Conservation (phyloP, 2,888 invertebrate genomes). For the Amiota minor region DNA sequence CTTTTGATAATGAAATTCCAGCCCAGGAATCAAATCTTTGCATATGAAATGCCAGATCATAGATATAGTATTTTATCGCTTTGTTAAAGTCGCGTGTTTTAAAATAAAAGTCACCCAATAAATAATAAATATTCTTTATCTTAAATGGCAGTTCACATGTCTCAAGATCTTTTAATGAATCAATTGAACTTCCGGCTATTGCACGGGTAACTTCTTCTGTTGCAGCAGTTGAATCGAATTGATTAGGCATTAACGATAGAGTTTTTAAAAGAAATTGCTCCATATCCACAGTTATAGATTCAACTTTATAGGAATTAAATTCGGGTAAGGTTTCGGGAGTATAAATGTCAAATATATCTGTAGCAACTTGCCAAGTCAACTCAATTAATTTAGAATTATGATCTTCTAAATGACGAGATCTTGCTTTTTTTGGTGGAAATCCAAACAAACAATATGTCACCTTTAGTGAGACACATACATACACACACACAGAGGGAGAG, state of each 20-base stretch:
- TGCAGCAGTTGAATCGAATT: constrained; percentile 79
- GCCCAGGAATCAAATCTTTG: constrained; percentile 94
- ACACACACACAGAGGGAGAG: too few relatives aligned
- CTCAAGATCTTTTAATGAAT: constrained; percentile 76
- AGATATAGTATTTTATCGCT: constrained; percentile 86
- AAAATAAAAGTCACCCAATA: constrained; percentile 94
- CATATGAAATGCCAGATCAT: constrained; percentile 87
- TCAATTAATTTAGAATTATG: constrained; percentile 83
- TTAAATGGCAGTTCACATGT: constrained; percentile 76
- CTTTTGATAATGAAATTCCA: constrained; percentile 87
- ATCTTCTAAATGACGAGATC: constrained; percentile 72
- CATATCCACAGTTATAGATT: constrained; percentile 87
- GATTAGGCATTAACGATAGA: constrained; percentile 79
- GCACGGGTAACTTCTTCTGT: constrained; percentile 79
- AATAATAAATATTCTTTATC: constrained; percentile 86
- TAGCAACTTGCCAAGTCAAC: constrained; percentile 83
- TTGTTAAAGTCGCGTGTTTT: constrained; percentile 85
- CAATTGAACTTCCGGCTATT: constrained; percentile 78
- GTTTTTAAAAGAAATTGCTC: constrained; percentile 83
- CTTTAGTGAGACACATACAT: constrained; percentile 38
- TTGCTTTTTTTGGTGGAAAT: constrained; percentile 82
- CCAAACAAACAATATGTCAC: constrained; percentile 87
- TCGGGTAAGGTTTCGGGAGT: constrained; percentile 86
- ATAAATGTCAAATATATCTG: constrained; percentile 86
- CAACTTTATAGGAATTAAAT: constrained; percentile 83